Evolutionary conservation across 2,797 vertebrate species (phyloP), one percentile per base, ranked within the genome.

Genomic region (Bradypodion ventrale): DNA sequence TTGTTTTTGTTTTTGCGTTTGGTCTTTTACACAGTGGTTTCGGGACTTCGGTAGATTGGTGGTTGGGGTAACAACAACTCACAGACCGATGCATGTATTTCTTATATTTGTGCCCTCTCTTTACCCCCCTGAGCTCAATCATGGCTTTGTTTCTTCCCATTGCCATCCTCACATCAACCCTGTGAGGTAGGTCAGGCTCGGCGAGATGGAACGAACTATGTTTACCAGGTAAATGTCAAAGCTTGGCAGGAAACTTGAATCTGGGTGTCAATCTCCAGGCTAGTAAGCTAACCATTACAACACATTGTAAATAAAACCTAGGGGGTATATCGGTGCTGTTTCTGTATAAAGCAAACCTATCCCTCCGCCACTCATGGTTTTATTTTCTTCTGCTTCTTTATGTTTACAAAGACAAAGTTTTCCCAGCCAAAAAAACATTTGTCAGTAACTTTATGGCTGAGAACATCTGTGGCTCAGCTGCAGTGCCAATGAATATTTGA

Each of bases 401-500:
- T 76, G n/a, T 82, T 77, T 60, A 62, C 40, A 40, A 62, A 77
- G 73, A 77, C 29, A 81, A 82, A 85, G 76, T 77, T 83, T 77
- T 5, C 37, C 65, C 44, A 21, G 52, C 29, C 37, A 27, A 7
- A 44, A 65, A 46, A 83, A 35, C 21, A 35, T 83, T 82, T 82
- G 66, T 85, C 21, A 56, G 70, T 77, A 82, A 59, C 84, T 66
- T 9, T 70, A 72, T 70, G 76, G 70, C 84, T 69, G 35, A 70
- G 27, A 85, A 72, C 21, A 81, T 75, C 84, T 85, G 84, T 3
- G 65, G 52, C 79, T 82, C 52, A n/a, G 78, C 56, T 63, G 79
- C 79, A 7, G 56, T 5, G 79, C 42, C 62, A 52, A 85, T 85
- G 84, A 85, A 85, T 77, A 85, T 85, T 82, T 85, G 84, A 82